Percentiles rank a stretch among this genome's conserved stretches.
phyloP scores from a whole-genome alignment of 2,888 invertebrate species.

The Zaprionus lineosus region DNA sequence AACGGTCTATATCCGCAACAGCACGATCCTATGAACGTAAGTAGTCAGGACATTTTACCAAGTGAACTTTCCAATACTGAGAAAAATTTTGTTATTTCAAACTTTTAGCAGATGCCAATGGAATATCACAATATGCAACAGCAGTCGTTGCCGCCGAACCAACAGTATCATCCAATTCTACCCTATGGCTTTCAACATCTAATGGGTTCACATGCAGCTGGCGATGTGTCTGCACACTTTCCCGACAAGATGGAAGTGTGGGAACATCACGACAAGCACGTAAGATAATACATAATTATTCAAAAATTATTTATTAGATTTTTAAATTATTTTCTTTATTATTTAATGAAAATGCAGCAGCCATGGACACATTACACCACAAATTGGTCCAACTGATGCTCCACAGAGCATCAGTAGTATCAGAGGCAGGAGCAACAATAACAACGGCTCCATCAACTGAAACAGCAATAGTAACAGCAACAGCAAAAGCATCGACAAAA shows the following conservation, averaged over 20 bases:
- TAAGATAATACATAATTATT: too few species aligned
- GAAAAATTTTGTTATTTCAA: background rate
- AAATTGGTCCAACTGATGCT: conserved; percentile 80
- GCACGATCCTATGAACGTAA: conserved; percentile 76
- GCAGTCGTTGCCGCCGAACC: conserved; percentile 66
- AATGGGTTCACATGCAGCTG: conserved; percentile 72
- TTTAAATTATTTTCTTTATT: background rate
- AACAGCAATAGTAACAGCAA: conserved; percentile 1
- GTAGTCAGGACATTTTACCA: conserved; percentile 30
- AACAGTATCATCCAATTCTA: conserved; percentile 75
- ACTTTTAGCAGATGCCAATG: conserved; percentile 75
- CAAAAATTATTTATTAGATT: background rate
- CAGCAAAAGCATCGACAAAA: background rate
- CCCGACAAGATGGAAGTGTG: conserved; percentile 82
- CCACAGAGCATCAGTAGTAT: conserved; percentile 25
- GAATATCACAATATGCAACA: conserved; percentile 81
- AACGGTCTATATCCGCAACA: conserved; percentile 74
- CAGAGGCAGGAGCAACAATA: background rate
- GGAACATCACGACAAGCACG: conserved; percentile 83
- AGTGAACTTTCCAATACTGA: too few species aligned
- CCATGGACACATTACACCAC: conserved; percentile 81
- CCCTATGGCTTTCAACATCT: conserved; percentile 81
- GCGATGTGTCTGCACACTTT: conserved; percentile 76
- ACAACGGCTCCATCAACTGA: conserved; percentile 4
- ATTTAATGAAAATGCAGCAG: conserved; percentile 43